A percentile compares a stretch with the other conserved stretches of the same genome.
Conservation (phyloP, 1,140 invertebrate species). For the Lutraria rhynchaena region DNA sequence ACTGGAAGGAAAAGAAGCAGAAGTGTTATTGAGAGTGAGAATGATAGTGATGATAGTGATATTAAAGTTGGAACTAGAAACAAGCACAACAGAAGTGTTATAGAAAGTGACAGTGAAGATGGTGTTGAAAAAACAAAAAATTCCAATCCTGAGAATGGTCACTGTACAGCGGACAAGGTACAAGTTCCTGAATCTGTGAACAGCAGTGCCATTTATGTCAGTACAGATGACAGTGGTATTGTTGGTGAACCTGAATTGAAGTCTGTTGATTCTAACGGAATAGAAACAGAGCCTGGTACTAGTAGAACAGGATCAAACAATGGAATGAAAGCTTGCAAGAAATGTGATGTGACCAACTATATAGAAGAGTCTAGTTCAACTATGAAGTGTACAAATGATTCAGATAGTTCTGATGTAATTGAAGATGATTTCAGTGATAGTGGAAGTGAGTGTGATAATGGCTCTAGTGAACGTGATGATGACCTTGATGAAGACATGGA, state of each 20-base stretch:
- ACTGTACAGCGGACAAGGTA: too few species aligned
- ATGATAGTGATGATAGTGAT: constrained; percentile 26
- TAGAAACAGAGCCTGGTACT: too few species aligned
- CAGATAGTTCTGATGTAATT: background rate
- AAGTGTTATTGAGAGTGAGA: background rate
- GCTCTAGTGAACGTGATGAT: background rate
- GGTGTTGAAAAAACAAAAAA: background rate
- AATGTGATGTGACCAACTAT: too few species aligned
- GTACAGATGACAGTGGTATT: too few species aligned
- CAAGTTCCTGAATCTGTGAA: too few species aligned
- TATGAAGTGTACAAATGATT: background rate
- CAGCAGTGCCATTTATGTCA: too few species aligned
- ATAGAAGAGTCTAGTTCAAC: background rate
- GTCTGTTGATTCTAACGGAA: too few species aligned
- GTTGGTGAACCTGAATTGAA: too few species aligned
- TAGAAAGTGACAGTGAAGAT: constrained; percentile 32
- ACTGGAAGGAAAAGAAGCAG: background rate
- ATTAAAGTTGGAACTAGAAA: background rate
- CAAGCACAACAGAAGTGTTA: constrained; percentile 11
- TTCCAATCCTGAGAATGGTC: too few species aligned
- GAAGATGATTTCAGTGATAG: background rate
- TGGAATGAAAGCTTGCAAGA: too few species aligned
- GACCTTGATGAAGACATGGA: background rate
- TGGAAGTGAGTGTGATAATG: background rate
- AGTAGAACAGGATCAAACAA: too few species aligned